A percentile compares a stretch with the other conserved stretches of the same genome.
Evolutionary conservation across 2,888 invertebrate genomes (phyloP).

Genomic region (Athripsodes cinereus): DNA sequence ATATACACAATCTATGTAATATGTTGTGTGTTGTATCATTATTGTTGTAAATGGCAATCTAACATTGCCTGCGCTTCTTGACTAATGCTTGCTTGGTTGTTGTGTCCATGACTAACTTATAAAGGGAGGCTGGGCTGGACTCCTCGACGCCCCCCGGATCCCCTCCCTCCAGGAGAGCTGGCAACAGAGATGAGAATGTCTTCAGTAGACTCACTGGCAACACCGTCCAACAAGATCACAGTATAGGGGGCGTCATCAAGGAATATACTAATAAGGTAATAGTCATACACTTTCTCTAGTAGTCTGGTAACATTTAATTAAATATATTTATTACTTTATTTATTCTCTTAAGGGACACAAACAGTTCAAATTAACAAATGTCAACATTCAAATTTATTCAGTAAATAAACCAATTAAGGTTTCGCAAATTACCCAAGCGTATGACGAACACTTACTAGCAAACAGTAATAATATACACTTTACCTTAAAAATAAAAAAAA

Average conservation of each 20-base stretch:
- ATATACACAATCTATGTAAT: too few relatives aligned
- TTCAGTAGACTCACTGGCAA: constrained; percentile 66
- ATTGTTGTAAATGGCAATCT: constrained; percentile 17
- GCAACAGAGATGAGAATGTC: constrained; percentile 62
- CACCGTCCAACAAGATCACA: constrained; percentile 43
- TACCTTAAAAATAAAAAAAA: too few relatives aligned
- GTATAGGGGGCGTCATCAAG: constrained; percentile 49
- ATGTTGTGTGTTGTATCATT: not conserved
- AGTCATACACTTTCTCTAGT: too few relatives aligned
- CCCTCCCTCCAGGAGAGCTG: constrained; percentile 43
- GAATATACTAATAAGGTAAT: constrained; percentile 52
- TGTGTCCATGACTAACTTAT: constrained; percentile 23
- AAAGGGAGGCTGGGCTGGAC: constrained; percentile 51
- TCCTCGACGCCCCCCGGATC: constrained; percentile 53
- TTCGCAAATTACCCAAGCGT: too few relatives aligned
- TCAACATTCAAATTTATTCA: too few relatives aligned
- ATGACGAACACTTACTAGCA: too few relatives aligned
- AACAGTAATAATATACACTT: too few relatives aligned
- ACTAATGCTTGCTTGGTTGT: constrained; percentile 26
- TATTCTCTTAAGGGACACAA: too few relatives aligned
- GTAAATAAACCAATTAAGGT: too few relatives aligned
- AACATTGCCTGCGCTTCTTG: constrained; percentile 26
- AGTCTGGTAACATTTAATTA: too few relatives aligned
- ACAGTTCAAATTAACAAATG: too few relatives aligned
- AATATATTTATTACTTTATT: too few relatives aligned